Percentiles rank a stretch among this genome's conserved stretches.
Conservation (phyloP, 1,140 invertebrate species). For the Cydia splendana region DNA sequence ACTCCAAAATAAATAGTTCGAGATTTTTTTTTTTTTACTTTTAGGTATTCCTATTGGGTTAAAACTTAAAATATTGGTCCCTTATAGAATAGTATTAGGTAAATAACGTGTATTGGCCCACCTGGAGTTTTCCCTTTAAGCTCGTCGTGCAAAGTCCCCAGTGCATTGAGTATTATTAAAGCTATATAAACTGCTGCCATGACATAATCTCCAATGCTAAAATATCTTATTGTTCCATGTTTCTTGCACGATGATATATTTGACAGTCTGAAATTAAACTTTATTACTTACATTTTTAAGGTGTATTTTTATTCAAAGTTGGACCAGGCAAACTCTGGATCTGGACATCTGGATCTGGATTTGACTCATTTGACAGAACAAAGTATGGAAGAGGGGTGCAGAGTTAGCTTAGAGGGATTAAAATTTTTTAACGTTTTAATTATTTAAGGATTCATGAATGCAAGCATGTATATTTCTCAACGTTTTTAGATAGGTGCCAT, state of each 20-base stretch:
- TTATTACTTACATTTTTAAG: neutral
- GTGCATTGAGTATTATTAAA: constrained; percentile 2
- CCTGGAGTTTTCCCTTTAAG: neutral
- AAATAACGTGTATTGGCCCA: neutral
- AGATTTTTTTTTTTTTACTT: too few relatives aligned
- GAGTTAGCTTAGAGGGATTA: too few relatives aligned
- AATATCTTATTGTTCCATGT: neutral
- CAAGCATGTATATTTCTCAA: too few relatives aligned
- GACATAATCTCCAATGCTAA: neutral
- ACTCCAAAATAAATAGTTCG: too few relatives aligned
- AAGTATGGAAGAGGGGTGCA: too few relatives aligned
- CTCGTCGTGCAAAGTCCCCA: neutral
- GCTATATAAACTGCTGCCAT: neutral
- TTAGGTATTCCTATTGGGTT: too few relatives aligned
- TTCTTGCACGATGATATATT: constrained; percentile 1
- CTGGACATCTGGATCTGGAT: too few relatives aligned
- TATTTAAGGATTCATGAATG: too few relatives aligned
- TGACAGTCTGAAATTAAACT: neutral
- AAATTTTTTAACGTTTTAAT: too few relatives aligned
- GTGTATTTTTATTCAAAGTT: neutral
- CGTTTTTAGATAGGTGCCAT: too few relatives aligned
- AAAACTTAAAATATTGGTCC: too few relatives aligned
- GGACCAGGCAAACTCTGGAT: neutral
- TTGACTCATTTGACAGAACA: too few relatives aligned
- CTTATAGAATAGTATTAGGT: neutral